Percentiles rank a stretch among this genome's conserved stretches.
Evolutionary conservation across 2,888 invertebrate species (phyloP).

Genomic region (Hesperia comma): DNA sequence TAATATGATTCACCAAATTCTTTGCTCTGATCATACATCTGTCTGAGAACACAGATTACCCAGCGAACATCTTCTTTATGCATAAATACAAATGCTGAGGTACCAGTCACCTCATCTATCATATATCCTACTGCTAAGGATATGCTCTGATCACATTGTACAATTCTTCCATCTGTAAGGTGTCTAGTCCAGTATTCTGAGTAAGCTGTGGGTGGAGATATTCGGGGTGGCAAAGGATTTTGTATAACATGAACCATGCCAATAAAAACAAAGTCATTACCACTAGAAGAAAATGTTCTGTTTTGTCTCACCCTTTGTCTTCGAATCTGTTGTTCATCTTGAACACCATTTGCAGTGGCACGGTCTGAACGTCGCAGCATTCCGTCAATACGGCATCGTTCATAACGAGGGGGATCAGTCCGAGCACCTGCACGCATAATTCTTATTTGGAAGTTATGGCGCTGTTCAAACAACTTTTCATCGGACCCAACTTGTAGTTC

Average conservation of each 20-base stretch:
- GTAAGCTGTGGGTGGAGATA: constrained; percentile 86
- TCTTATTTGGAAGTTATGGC: constrained; percentile 83
- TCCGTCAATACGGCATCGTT: constrained; percentile 88
- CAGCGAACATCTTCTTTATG: constrained; percentile 94
- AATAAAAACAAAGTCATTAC: constrained; percentile 87
- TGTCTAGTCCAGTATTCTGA: constrained; percentile 96
- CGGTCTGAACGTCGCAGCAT: constrained; percentile 83
- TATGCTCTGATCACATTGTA: constrained; percentile 95
- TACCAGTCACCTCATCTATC: constrained; percentile 94
- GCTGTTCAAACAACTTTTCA: constrained; percentile 67
- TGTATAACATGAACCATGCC: constrained; percentile 88
- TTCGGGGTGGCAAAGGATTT: constrained; percentile 81
- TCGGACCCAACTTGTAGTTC: constrained; percentile 72
- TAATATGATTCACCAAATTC: constrained; percentile 95
- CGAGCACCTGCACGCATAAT: constrained; percentile 88
- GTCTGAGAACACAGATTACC: constrained; percentile 93
- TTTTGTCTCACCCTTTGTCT: constrained; percentile 81
- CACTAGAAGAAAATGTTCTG: constrained; percentile 81
- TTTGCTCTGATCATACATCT: constrained; percentile 94
- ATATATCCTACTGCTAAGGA: constrained; percentile 94
- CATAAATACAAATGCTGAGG: constrained; percentile 95
- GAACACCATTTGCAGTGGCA: constrained; percentile 79
- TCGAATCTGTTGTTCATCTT: constrained; percentile 79
- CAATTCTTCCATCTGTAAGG: constrained; percentile 93
- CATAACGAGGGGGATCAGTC: constrained; percentile 88